Percentiles rank a stretch among this genome's conserved stretches.
phyloP scores from a whole-genome alignment of 2,797 vertebrate genomes.

The Tenualosa ilisha region DNA sequence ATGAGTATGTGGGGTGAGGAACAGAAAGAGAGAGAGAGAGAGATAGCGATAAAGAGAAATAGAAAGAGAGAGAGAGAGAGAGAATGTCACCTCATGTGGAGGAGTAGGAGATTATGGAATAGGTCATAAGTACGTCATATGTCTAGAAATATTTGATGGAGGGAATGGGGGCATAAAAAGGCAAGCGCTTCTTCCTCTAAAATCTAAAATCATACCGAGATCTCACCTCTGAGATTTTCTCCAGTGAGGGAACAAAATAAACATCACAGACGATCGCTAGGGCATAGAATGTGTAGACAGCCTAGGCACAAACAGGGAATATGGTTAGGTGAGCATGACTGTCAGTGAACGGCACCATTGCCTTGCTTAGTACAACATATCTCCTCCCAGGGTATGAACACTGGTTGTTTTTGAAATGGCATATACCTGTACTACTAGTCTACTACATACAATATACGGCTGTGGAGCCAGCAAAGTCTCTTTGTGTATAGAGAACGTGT shows the following conservation, averaged over 20 bases:
- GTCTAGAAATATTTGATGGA: background rate
- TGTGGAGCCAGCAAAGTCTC: background rate
- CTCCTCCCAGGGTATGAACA: too few species aligned
- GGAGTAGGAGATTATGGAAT: background rate
- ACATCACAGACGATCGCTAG: constrained; percentile 81
- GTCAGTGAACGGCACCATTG: background rate
- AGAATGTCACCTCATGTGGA: constrained; percentile 7
- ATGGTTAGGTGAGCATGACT: background rate
- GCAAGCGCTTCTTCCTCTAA: too few species aligned
- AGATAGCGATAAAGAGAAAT: background rate
- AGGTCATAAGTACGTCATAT: background rate
- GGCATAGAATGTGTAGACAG: constrained; percentile 80
- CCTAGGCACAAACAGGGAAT: constrained; percentile 60
- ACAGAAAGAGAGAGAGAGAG: background rate
- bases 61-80: background rate
- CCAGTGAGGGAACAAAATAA: constrained; percentile 81
- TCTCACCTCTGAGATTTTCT: constrained; percentile 78
- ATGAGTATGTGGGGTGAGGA: background rate
- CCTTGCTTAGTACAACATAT: too few species aligned
- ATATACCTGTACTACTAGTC: background rate
- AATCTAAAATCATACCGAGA: background rate
- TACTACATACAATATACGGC: background rate
- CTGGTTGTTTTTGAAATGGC: too few species aligned
- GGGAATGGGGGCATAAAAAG: background rate
- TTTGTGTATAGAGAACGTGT: too few species aligned